Evolutionary conservation across 2,888 invertebrate species (phyloP).

Genomic region (Temnothorax unifasciatus): DNA sequence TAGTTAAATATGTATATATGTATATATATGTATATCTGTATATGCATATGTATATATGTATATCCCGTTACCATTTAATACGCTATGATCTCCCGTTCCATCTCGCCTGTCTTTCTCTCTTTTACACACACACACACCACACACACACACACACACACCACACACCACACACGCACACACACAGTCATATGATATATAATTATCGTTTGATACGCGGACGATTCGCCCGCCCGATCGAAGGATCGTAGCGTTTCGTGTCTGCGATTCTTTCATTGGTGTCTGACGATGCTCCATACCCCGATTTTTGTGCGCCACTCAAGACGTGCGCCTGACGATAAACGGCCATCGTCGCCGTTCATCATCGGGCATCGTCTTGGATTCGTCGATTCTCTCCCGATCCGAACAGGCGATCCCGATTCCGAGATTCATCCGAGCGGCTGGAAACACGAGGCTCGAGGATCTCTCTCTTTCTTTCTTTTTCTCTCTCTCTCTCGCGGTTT

Average conservation of each 20-base stretch:
- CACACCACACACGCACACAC: not conserved
- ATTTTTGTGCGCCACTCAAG: constrained; percentile 29
- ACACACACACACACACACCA: not conserved
- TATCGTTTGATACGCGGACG: constrained; percentile 55
- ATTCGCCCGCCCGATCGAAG: constrained; percentile 47
- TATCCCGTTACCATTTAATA: constrained; percentile 66
- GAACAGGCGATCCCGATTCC: constrained; percentile 15
- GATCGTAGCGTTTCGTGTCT: constrained; percentile 32
- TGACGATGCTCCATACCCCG: not conserved
- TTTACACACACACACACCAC: not conserved
- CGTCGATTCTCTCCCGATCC: constrained; percentile 2
- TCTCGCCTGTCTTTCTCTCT: not conserved
- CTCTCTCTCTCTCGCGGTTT: not conserved
- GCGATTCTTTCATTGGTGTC: constrained; percentile 38
- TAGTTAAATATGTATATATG: constrained; percentile 83
- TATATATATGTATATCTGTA: constrained; percentile 70
- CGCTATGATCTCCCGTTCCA: constrained; percentile 52
- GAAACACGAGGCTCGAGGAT: not conserved
- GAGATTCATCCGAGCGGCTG: constrained; percentile 24
- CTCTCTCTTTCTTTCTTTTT: constrained; percentile 5
- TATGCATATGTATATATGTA: constrained; percentile 68
- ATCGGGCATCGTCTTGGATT: not conserved
- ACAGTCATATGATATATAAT: constrained; percentile 48
- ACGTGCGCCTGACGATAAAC: not conserved
- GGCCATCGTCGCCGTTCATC: not conserved